Percentiles rank a stretch among this genome's conserved stretches.
Evolutionary conservation across 2,113 vertebrate species (phyloP).

Genomic region (Corythaeola cristata): DNA sequence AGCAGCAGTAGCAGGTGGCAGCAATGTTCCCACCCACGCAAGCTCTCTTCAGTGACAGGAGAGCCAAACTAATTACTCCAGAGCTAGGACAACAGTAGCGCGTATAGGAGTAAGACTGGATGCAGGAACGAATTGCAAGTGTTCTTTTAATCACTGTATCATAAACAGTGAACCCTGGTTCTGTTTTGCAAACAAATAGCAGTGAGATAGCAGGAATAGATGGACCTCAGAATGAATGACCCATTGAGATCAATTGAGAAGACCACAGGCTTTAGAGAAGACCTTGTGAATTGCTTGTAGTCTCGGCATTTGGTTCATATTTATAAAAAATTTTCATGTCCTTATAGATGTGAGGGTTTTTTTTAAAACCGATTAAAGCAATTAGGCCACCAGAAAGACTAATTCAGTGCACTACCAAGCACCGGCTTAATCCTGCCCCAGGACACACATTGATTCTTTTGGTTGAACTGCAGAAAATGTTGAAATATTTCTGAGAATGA

Average conservation of each 20-base stretch:
- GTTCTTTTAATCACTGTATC: not conserved
- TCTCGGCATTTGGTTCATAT: not conserved
- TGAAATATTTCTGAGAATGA: not conserved
- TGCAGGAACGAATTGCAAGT: not conserved
- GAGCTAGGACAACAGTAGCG: not conserved
- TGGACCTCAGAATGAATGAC: not conserved
- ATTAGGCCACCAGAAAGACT: not conserved
- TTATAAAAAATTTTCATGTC: not conserved
- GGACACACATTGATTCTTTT: not conserved
- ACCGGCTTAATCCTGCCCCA: not conserved
- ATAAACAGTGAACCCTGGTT: not conserved
- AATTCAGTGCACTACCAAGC: not conserved
- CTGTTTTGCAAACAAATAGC: not conserved
- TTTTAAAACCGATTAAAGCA: not conserved
- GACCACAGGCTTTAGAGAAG: not conserved
- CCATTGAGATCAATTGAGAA: not conserved
- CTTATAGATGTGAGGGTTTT: not conserved
- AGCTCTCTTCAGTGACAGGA: not conserved
- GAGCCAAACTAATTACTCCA: not conserved
- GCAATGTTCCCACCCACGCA: not conserved
- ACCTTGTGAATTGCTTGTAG: not conserved
- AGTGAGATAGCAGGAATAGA: not conserved
- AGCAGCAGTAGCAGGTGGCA: not conserved
- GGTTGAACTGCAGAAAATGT: not conserved
- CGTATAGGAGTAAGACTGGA: not conserved